These are phyloP conservation scores for Clinocottus analis DNA, from an alignment of 2,113 vertebrate genomes.

Conservation along the genomic window DNA sequence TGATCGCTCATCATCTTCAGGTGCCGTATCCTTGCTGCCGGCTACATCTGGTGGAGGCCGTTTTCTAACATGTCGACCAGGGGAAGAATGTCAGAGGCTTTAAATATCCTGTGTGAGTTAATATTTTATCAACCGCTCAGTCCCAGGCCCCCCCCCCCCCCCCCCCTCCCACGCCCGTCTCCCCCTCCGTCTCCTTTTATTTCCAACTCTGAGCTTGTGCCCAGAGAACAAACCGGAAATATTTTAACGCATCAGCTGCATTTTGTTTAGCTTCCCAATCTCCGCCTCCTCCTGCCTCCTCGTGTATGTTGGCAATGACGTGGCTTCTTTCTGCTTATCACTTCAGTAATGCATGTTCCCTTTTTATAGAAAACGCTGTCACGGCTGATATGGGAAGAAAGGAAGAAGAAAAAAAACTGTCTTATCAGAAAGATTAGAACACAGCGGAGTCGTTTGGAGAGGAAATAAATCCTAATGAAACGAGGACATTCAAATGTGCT, in stretches of 20 bases:
- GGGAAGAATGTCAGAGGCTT: conserved; percentile 70
- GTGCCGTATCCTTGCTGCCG: conserved; percentile 13
- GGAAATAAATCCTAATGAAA: conserved; percentile 31
- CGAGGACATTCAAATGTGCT: conserved; percentile 19
- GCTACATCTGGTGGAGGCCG: conserved; percentile 25
- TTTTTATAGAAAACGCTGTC: conserved; percentile 3
- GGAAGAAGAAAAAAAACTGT: background rate
- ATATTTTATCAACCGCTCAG: conserved; percentile 77
- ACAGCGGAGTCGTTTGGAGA: conserved; percentile 16
- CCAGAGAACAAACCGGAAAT: conserved; percentile 25
- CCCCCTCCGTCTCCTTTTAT: conserved; percentile 20
- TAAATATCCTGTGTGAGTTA: conserved; percentile 72
- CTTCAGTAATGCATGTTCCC: background rate
- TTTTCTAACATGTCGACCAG: conserved; percentile 46
- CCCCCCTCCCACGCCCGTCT: background rate
- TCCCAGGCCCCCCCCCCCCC: conserved; percentile 46
- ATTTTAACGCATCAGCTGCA: background rate
- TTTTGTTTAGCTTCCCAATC: background rate
- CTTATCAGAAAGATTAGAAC: conserved; percentile 11
- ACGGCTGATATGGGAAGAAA: background rate
- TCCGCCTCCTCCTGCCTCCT: background rate
- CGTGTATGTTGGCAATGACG: background rate
- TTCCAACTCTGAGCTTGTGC: conserved; percentile 48
- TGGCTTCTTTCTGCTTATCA: background rate
- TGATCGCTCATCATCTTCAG: background rate